Percentiles rank a stretch among this genome's conserved stretches.
phyloP scores from a whole-genome alignment of 2,888 invertebrate genomes.

The Callimorpha dominula region DNA sequence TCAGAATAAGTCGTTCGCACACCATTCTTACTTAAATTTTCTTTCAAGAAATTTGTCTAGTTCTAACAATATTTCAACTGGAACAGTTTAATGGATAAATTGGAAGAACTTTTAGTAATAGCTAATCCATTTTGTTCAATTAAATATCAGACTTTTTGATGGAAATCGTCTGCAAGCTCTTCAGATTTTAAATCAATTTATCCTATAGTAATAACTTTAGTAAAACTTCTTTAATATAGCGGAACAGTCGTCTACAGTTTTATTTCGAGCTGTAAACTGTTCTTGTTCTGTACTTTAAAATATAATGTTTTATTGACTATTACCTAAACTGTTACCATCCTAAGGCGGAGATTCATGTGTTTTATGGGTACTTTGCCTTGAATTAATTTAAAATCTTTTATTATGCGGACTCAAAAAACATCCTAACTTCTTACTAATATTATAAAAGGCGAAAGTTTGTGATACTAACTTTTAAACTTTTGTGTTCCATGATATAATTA shows the following conservation, averaged over 20 bases:
- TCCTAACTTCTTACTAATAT: too few species aligned
- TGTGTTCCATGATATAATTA: too few species aligned
- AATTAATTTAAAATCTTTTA: too few species aligned
- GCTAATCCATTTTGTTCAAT: conserved; percentile 9
- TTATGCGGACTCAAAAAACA: too few species aligned
- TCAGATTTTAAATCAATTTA: conserved; percentile 8
- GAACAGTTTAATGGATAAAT: conserved; percentile 22
- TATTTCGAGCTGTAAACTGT: neutral
- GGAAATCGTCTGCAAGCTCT: neutral
- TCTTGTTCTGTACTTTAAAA: neutral
- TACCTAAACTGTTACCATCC: neutral
- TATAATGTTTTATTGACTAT: neutral
- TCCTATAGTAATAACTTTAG: neutral
- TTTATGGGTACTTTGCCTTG: too few species aligned
- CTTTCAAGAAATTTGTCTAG: neutral
- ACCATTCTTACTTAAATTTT: neutral
- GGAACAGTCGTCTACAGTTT: neutral
- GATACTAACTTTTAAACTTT: too few species aligned
- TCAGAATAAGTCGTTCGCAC: neutral
- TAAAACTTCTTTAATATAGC: neutral
- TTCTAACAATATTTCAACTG: conserved; percentile 6
- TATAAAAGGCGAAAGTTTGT: too few species aligned
- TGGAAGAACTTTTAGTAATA: conserved; percentile 3
- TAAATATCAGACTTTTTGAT: neutral
- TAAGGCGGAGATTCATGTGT: neutral